Evolutionary conservation across 2,797 vertebrate species (phyloP).

Genomic region (Glyptemys insculpta): DNA sequence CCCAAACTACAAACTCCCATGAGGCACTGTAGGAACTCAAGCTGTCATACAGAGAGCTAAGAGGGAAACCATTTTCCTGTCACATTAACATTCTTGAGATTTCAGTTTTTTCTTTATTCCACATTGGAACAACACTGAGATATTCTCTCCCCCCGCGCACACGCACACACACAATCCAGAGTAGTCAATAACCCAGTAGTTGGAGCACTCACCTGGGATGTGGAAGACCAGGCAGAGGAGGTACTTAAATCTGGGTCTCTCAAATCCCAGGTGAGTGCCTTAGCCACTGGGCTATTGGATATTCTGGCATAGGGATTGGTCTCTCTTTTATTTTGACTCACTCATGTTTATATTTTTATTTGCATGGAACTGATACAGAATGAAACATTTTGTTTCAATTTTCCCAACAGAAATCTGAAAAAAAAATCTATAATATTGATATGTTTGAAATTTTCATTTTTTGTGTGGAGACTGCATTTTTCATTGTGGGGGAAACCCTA

Average conservation of each 20-base stretch:
- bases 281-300: too few relatives aligned
- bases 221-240: too few relatives aligned
- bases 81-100: background rate
- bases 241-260: too few relatives aligned
- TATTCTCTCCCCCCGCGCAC: too few relatives aligned
- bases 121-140: rapidly evolving
- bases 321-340: too few relatives aligned
- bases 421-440: background rate
- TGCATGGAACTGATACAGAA: background rate
- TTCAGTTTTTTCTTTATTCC: background rate
- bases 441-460: background rate
- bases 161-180: too few relatives aligned
- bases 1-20: background rate
- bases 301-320: too few relatives aligned
- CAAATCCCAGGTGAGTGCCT: too few relatives aligned
- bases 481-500: background rate
- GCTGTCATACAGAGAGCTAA: background rate
- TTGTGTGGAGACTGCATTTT: background rate
- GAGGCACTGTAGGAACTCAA: background rate
- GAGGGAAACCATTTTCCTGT: background rate
- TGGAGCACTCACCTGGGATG: too few relatives aligned
- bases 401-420: background rate
- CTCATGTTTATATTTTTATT: background rate
- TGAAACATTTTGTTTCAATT: background rate
- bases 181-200: too few relatives aligned